These are phyloP conservation scores for Nomada lathburiana DNA, from an alignment of 2,888 invertebrate species.

Conservation along the genomic window DNA sequence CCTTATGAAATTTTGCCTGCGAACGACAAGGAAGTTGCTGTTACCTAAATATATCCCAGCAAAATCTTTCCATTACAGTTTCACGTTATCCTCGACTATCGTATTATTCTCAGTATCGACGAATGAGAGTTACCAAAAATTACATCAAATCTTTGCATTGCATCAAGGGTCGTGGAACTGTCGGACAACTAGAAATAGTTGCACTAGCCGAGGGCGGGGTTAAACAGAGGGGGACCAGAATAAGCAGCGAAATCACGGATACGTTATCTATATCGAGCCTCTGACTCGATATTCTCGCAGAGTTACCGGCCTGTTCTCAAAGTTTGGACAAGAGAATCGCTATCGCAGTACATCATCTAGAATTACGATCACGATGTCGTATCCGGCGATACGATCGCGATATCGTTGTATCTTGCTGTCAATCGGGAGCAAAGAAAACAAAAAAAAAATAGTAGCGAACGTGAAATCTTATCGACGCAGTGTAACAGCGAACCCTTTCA, in stretches of 20 bases:
- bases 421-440: background rate
- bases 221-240: conserved; percentile 7
- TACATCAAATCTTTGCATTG: too few relatives aligned
- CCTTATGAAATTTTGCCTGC: conserved; percentile 20
- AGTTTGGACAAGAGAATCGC: conserved; percentile 36
- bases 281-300: conserved; percentile 47
- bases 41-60: conserved; percentile 1
- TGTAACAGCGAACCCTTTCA: background rate
- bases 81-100: too few relatives aligned
- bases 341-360: conserved; percentile 42
- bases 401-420: conserved; percentile 3
- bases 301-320: conserved; percentile 33
- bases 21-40: conserved; percentile 1
- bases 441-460: background rate
- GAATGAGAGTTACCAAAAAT: too few relatives aligned
- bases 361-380: conserved; percentile 49
- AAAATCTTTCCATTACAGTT: background rate
- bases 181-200: background rate
- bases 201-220: background rate
- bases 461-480: background rate
- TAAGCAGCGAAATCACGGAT: conserved; percentile 9
- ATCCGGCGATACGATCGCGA: conserved; percentile 40
- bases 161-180: background rate
- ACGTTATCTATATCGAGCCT: conserved; percentile 39
- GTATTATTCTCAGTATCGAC: too few relatives aligned